Percentiles rank a stretch among this genome's conserved stretches.
These are phyloP conservation scores for Hycleus phaleratus DNA, from an alignment of 1,140 invertebrate genomes.

Conservation along the genomic window DNA sequence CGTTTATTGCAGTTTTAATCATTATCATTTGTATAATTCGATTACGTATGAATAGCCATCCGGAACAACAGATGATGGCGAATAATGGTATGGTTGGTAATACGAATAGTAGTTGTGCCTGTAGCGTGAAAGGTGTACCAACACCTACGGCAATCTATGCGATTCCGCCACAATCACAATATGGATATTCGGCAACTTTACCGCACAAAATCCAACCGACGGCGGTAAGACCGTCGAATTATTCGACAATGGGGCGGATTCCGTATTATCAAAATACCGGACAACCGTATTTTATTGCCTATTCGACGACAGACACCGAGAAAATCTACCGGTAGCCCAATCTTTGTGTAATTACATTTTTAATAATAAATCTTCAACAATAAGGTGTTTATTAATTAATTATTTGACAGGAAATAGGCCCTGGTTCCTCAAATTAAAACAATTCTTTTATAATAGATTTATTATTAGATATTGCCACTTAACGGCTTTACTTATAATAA, in stretches of 20 bases:
- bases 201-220: slow-evolving; percentile 49
- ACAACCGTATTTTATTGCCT: slow-evolving; percentile 37
- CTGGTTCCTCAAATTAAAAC: slow-evolving; percentile 5
- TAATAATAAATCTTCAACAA: background rate
- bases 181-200: slow-evolving; percentile 51
- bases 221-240: slow-evolving; percentile 44
- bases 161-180: slow-evolving; percentile 45
- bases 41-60: slow-evolving; percentile 54
- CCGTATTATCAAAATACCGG: slow-evolving; percentile 37
- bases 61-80: slow-evolving; percentile 46
- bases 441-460: slow-evolving; percentile 26
- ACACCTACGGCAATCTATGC: slow-evolving; percentile 41
- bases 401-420: background rate
- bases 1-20: slow-evolving; percentile 80
- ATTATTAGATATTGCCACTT: slow-evolving; percentile 30
- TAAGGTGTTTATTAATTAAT: background rate
- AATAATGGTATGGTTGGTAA: slow-evolving; percentile 38
- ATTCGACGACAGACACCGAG: slow-evolving; percentile 33
- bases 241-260: slow-evolving; percentile 42
- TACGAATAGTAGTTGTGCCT: slow-evolving; percentile 42
- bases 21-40: slow-evolving; percentile 82
- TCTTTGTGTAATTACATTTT: background rate
- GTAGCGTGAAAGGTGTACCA: slow-evolving; percentile 47
- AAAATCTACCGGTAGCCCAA: slow-evolving; percentile 38
- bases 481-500: slow-evolving; percentile 27